These are phyloP conservation scores for Sander vitreus DNA, from an alignment of 2,113 vertebrate genomes.

Conservation along the genomic window DNA sequence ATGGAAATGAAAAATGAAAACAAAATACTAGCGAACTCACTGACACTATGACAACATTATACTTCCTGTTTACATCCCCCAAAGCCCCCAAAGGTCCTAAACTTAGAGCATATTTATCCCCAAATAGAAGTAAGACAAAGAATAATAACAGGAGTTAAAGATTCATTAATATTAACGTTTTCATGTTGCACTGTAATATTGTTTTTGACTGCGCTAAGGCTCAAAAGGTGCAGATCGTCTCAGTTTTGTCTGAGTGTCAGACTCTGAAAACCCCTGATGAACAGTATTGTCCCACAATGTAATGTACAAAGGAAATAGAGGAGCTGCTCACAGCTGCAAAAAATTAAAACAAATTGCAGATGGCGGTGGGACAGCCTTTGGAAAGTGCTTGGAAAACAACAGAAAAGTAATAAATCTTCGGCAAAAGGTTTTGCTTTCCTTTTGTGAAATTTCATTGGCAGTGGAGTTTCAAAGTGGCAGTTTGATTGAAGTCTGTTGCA, in stretches of 20 bases:
- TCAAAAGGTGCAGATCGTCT: neutral
- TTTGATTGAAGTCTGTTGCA: conserved; percentile 11
- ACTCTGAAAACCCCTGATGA: neutral
- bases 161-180: neutral
- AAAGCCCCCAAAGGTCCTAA: neutral
- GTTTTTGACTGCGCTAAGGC: neutral
- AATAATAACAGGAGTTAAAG: neutral
- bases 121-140: neutral
- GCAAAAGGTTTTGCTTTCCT: conserved; percentile 6
- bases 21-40: neutral
- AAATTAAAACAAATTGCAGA: conserved; percentile 22
- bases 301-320: conserved; percentile 16
- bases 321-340: conserved; percentile 45
- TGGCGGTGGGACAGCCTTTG: conserved; percentile 30
- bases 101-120: neutral
- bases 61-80: neutral
- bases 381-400: conserved; percentile 37
- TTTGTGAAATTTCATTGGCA: neutral
- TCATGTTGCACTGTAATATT: neutral
- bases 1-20: neutral
- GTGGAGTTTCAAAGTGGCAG: neutral
- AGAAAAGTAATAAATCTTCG: conserved; percentile 33
- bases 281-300: conserved; percentile 1
- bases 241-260: neutral
- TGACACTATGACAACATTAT: neutral